Base-by-base conservation (phyloP, 2,888 invertebrate genomes). In the Drosophila meridiana region DNA sequence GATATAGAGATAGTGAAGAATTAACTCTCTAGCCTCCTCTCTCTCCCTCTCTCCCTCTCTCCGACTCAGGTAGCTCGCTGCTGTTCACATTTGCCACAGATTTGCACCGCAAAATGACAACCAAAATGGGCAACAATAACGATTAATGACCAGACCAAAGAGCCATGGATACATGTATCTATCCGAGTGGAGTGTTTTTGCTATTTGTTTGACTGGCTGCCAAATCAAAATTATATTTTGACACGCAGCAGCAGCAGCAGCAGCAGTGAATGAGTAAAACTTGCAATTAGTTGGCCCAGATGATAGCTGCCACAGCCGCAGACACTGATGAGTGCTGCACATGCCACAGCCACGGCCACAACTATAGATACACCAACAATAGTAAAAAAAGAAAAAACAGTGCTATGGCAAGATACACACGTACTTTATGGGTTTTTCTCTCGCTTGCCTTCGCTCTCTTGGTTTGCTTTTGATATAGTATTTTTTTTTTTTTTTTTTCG, bases 91-190 rank as follows among this genome's bases (percentile, higher is more conserved):
- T 80, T 82, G 84, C 78, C 78, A 77, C 83, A 85, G 88, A 85
- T 87, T 87, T 75, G 69, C 71, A 88, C 85, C 85, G 82, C 86
- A 87, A 88, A 85, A 85, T 82, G 87, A 83, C 86, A 83, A 75
- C 59, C 66, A 65, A 70, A 77, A 77, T 70, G 70, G 74, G 59
- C 75, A 78, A 78, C 74, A 80, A 79, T 58, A 75, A 78, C 81
- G 83, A 85, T 85, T 87, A 87, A 87, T 82, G 88, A 66, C 71
- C 40, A 40, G 40, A 40, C 71, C 45, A 45, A 45, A 71, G 20
- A 30, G 47, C 43, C 50, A 66, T 68, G 76, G 72, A 61, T 71
- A 63, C 55, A 48, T 57, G 38, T 55, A 55, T 62, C 52, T 63
- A 28, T 2, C 13, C 6, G 20, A 20, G 20, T 20, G 20, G 26